These are phyloP conservation scores for Paradisaea rubra DNA, from an alignment of 2,113 vertebrate genomes.

Conservation along the genomic window DNA sequence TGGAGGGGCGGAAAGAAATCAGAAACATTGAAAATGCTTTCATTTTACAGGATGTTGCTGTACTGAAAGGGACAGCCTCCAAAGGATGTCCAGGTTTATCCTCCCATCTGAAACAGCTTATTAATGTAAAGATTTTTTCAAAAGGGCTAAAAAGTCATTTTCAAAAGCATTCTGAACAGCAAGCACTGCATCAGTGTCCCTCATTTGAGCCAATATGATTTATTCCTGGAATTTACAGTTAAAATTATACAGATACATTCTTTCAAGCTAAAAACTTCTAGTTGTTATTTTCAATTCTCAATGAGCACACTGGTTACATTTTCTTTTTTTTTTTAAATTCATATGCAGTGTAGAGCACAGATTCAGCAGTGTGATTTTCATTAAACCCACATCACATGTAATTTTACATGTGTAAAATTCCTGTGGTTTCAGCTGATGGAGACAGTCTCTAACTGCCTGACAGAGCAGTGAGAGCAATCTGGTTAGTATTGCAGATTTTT, in stretches of 20 bases:
- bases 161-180: not conserved
- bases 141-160: not conserved
- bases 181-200: not conserved
- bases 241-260: not conserved
- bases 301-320: not conserved
- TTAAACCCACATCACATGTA: not conserved
- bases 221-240: not conserved
- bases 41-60: not conserved
- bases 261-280: not conserved
- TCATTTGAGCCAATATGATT: not conserved
- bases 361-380: not conserved
- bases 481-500: not conserved
- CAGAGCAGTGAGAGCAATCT: not conserved
- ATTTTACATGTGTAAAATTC: not conserved
- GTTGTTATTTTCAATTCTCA: not conserved
- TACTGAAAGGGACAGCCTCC: not conserved
- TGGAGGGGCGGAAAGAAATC: not conserved
- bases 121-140: not conserved
- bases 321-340: not conserved
- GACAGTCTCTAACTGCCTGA: not conserved
- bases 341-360: not conserved
- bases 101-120: not conserved
- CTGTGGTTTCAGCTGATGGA: not conserved
- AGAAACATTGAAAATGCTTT: not conserved
- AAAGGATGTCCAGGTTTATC: not conserved